These are phyloP conservation scores for Bedellia somnulentella DNA, from an alignment of 2,888 invertebrate genomes.

Conservation along the genomic window DNA sequence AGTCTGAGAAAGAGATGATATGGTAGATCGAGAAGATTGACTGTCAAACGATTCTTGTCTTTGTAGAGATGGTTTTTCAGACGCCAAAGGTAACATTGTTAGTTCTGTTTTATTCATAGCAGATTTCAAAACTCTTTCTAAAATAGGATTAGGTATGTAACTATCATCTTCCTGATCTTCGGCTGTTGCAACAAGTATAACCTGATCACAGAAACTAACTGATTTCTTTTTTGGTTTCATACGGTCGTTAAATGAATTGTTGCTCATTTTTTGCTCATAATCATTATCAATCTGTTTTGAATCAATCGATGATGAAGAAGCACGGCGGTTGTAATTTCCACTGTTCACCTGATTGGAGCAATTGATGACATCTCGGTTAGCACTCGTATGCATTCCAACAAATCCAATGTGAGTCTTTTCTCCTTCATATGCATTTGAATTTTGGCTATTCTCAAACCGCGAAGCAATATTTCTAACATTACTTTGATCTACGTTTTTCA, in stretches of 20 bases:
- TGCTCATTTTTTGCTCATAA: constrained; percentile 31
- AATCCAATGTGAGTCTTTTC: constrained; percentile 44
- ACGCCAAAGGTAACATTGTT: constrained; percentile 48
- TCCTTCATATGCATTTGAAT: constrained; percentile 18
- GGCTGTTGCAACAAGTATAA: constrained; percentile 88
- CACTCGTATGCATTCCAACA: constrained; percentile 28
- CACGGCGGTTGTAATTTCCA: constrained; percentile 31
- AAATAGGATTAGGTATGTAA: constrained; percentile 87
- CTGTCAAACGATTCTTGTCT: constrained; percentile 55
- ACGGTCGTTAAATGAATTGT: constrained; percentile 38
- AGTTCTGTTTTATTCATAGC: constrained; percentile 76
- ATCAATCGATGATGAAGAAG: constrained; percentile 45
- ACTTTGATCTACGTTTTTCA: constrained; percentile 20
- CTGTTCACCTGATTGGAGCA: constrained; percentile 38
- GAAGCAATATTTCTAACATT: constrained; percentile 81
- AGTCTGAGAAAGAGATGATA: constrained; percentile 48
- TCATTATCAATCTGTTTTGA: constrained; percentile 45
- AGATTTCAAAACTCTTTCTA: constrained; percentile 82
- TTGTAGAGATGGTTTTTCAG: constrained; percentile 46
- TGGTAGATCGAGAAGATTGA: constrained; percentile 51
- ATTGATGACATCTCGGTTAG: constrained; percentile 47
- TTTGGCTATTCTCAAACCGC: constrained; percentile 67
- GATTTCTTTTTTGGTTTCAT: constrained; percentile 84
- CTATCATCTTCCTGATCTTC: constrained; percentile 90
- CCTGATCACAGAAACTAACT: constrained; percentile 93